Percentiles rank a stretch among this genome's conserved stretches.
Conservation (phyloP, 2,113 vertebrate genomes). For the Gopherus flavomarginatus region DNA sequence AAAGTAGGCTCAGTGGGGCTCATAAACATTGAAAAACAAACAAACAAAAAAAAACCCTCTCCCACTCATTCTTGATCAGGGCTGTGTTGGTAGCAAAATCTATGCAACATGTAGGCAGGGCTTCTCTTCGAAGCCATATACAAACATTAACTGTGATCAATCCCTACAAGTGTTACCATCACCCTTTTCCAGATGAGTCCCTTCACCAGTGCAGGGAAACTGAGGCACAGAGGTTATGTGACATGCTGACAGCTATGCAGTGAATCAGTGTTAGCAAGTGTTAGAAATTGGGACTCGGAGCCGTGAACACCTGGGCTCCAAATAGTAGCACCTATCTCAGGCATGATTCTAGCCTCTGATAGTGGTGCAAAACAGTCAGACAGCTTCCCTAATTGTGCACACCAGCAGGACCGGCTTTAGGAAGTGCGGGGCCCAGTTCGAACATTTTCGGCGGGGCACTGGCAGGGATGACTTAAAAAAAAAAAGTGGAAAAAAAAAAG, state of each 20-base stretch:
- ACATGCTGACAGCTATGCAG: not conserved
- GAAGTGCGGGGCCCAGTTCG: too few relatives aligned
- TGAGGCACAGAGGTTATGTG: not conserved
- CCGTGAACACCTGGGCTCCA: not conserved
- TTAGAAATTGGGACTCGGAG: not conserved
- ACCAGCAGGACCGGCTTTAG: not conserved
- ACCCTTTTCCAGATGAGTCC: not conserved
- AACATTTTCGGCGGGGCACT: too few relatives aligned
- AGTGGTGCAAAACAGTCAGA: not conserved
- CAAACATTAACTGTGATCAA: constrained; percentile 1
- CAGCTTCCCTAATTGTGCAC: not conserved
- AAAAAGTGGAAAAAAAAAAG: too few relatives aligned
- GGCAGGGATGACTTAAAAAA: too few relatives aligned
- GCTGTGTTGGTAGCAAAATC: not conserved
- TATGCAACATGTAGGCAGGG: not conserved
- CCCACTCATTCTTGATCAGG: constrained; percentile 9
- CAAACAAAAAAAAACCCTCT: not conserved
- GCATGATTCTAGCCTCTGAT: not conserved
- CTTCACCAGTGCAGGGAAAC: not conserved
- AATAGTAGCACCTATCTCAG: not conserved
- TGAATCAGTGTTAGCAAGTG: not conserved
- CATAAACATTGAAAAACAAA: not conserved
- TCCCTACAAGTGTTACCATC: rapidly evolving
- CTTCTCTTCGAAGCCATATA: not conserved
- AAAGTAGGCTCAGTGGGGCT: not conserved